Evolutionary conservation across 2,113 vertebrate genomes (phyloP).

Genomic region (Neodon shergylaensis): DNA sequence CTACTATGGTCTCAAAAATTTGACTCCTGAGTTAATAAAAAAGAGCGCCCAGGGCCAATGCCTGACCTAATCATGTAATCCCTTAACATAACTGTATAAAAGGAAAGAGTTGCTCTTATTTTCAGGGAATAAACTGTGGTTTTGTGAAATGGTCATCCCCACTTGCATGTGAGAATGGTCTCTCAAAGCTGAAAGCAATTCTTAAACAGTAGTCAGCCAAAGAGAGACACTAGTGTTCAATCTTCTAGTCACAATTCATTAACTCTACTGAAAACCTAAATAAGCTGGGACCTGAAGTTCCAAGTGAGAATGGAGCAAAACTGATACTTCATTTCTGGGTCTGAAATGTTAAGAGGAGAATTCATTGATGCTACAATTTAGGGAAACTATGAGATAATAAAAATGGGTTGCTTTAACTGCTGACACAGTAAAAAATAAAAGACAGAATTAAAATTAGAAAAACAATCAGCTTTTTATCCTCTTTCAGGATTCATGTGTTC

Average conservation of each 20-base stretch:
- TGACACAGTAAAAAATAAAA: not conserved
- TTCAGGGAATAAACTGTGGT: not conserved
- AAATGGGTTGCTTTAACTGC: not conserved
- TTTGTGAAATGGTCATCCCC: not conserved
- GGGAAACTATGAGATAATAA: not conserved
- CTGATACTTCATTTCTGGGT: not conserved
- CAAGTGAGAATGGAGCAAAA: not conserved
- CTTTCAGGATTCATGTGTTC: not conserved
- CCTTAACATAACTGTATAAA: not conserved
- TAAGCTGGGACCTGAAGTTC: not conserved
- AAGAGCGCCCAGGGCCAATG: not conserved
- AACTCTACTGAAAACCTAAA: not conserved
- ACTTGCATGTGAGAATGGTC: not conserved
- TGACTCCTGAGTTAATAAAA: slow-evolving; percentile 42
- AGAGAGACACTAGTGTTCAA: not conserved
- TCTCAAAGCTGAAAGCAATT: not conserved
- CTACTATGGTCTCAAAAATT: not conserved
- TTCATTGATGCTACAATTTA: not conserved
- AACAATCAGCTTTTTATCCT: not conserved
- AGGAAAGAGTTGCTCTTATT: not conserved
- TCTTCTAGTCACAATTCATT: not conserved
- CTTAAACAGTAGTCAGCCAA: not conserved
- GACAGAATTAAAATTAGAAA: not conserved
- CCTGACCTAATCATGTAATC: not conserved
- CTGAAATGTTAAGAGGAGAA: not conserved